A percentile compares a stretch with the other conserved stretches of the same genome.
These are phyloP conservation scores for Corythornis vintsioides DNA, from an alignment of 2,113 vertebrate genomes.

Conservation along the genomic window DNA sequence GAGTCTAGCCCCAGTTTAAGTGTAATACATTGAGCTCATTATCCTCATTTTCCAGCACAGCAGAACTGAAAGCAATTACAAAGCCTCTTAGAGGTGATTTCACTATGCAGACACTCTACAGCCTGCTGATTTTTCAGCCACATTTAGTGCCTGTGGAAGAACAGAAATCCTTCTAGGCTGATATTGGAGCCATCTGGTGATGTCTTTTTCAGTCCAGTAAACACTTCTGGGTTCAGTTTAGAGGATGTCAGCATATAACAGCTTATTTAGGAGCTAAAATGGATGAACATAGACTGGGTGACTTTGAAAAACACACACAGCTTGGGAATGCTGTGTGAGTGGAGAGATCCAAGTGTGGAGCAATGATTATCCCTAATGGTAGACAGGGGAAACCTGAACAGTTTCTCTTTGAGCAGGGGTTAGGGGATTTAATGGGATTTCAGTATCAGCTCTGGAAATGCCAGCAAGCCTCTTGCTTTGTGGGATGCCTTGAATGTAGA, in stretches of 20 bases:
- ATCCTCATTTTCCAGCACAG: conserved; percentile 27
- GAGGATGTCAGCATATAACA: conserved; percentile 9
- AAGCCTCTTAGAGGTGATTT: conserved; percentile 57
- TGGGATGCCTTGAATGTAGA: background rate
- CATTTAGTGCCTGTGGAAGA: conserved; percentile 21
- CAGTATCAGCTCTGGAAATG: background rate
- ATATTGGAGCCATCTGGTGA: conserved; percentile 57
- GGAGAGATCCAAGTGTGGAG: background rate
- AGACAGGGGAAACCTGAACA: background rate
- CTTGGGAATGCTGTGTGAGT: background rate
- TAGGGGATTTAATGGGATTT: background rate
- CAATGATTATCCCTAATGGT: background rate
- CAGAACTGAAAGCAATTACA: conserved; percentile 33
- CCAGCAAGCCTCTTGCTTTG: background rate
- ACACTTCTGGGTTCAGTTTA: conserved; percentile 44
- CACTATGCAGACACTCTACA: conserved; percentile 25
- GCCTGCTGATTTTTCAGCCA: conserved; percentile 53
- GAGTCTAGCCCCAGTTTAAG: background rate
- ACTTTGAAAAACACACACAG: background rate
- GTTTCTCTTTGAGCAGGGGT: background rate
- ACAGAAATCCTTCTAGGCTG: conserved; percentile 53
- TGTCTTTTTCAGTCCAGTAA: conserved; percentile 52
- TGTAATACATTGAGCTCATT: conserved; percentile 15
- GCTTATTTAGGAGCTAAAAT: conserved; percentile 29
- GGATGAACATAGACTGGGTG: background rate